A percentile compares a stretch with the other conserved stretches of the same genome.
These are phyloP conservation scores for Maniola hyperantus DNA, from an alignment of 2,888 invertebrate genomes.

Conservation along the genomic window DNA sequence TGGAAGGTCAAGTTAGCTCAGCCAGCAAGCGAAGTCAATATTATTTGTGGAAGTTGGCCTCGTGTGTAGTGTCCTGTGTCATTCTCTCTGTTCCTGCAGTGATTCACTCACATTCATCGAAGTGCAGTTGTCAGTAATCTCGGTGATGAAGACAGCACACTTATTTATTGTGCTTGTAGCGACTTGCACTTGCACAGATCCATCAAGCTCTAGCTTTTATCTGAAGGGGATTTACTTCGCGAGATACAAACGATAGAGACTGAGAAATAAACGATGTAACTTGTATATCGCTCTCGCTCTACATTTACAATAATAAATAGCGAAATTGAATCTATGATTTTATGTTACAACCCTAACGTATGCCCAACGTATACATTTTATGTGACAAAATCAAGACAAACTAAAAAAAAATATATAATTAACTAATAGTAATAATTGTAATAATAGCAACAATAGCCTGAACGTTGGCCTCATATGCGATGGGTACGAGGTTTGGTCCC, in stretches of 20 bases:
- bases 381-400: too few species aligned
- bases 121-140: not conserved
- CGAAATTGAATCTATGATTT: too few species aligned
- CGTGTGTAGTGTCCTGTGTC: not conserved
- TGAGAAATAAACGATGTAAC: not conserved
- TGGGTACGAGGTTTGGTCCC: too few species aligned
- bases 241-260: not conserved
- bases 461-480: too few species aligned
- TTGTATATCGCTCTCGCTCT: too few species aligned
- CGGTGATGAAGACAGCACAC: not conserved
- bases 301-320: too few species aligned
- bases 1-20: too few species aligned
- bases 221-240: not conserved
- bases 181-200: not conserved
- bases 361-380: too few species aligned
- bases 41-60: not conserved
- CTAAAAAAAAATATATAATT: too few species aligned
- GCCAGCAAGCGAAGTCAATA: not conserved
- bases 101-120: constrained; percentile 3
- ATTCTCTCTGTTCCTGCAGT: not conserved
- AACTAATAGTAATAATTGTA: too few species aligned
- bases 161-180: not conserved
- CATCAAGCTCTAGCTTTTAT: not conserved
- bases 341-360: too few species aligned
- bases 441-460: too few species aligned